Evolutionary conservation across 2,888 invertebrate genomes (phyloP).

Genomic region (Ormyrus labotus): DNA sequence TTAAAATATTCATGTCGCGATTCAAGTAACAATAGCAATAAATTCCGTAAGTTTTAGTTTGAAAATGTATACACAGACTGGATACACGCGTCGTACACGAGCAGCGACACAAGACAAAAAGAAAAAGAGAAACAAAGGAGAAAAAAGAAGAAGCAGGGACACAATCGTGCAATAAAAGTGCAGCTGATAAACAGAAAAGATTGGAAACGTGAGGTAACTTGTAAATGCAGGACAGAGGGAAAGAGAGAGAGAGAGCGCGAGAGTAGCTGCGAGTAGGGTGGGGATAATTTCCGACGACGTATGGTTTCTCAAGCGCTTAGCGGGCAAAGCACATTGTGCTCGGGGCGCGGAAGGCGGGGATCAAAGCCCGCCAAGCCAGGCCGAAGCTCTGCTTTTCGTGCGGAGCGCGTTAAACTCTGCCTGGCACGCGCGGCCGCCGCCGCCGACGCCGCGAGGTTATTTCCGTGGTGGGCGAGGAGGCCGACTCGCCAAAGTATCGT

Average conservation of each 20-base stretch:
- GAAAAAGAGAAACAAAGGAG: background rate
- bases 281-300: constrained; percentile 42
- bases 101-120: background rate
- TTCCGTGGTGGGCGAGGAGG: background rate
- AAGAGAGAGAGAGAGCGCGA: background rate
- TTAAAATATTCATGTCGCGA: too few species aligned
- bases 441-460: constrained; percentile 3
- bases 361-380: constrained; percentile 8
- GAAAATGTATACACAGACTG: background rate
- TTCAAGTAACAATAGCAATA: too few species aligned
- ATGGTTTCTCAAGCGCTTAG: constrained; percentile 31
- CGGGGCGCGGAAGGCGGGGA: background rate
- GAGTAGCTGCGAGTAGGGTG: background rate
- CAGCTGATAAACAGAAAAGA: constrained; percentile 47
- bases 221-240: constrained; percentile 10
- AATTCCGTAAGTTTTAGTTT: too few species aligned
- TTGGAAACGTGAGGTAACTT: constrained; percentile 42
- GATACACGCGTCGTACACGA: background rate
- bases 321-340: background rate
- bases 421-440: background rate
- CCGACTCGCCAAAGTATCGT: too few species aligned
- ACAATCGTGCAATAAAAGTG: constrained; percentile 24
- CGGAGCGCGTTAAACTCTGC: too few species aligned
- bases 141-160: background rate
- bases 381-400: background rate